Evolutionary conservation across 2,888 invertebrate species (phyloP), one percentile per base, ranked within the genome.

Genomic region (Acanthosepion lycidas): DNA sequence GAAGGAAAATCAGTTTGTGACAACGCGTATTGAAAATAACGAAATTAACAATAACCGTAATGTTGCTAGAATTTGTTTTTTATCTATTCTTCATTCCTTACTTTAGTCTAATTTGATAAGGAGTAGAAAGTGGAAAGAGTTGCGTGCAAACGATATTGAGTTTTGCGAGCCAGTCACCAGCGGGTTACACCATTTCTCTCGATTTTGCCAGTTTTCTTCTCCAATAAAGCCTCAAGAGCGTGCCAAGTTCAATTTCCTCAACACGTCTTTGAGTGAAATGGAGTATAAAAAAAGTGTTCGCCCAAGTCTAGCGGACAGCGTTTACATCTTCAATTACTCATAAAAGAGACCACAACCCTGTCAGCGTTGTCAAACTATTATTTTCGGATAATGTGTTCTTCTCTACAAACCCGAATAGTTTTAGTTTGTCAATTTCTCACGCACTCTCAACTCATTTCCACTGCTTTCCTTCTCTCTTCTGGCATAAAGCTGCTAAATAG

Each of bases 191-290:
- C 78, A 78, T n/a, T n/a, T 23, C 78, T 78, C 78, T 78, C n/a
- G 15, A 78, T 33, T 78, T 12, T 78, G 78, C 78, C 78, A n/a
- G n/a, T 78, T 78, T 78, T 78, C n/a, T 9, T 78, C 78, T 78
- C 78, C 78, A 78, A 33, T 78, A 33, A 78, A 78, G 15, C n/a
- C n/a, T n/a, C 78, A 78, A 78, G n/a, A 78, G 78, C 78, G 78
- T 78, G 78, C 78, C 78, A 78, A 78, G 78, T 78, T 78, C 78
- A 78, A 78, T 78, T 78, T 78, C n/a, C 78, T 78, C 33, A n/a
- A 78, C 78, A 78, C 78, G 78, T 78, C 78, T 78, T 78, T 78
- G n/a, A 78, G 78, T 78, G 78, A n/a, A 78, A 78, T 78, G 78
- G 78, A n/a, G 78, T 78, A 78, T 78, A 78, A 78, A 78, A 78